Evolutionary conservation across 2,113 vertebrate genomes (phyloP).

Genomic region (Scatophagus argus): DNA sequence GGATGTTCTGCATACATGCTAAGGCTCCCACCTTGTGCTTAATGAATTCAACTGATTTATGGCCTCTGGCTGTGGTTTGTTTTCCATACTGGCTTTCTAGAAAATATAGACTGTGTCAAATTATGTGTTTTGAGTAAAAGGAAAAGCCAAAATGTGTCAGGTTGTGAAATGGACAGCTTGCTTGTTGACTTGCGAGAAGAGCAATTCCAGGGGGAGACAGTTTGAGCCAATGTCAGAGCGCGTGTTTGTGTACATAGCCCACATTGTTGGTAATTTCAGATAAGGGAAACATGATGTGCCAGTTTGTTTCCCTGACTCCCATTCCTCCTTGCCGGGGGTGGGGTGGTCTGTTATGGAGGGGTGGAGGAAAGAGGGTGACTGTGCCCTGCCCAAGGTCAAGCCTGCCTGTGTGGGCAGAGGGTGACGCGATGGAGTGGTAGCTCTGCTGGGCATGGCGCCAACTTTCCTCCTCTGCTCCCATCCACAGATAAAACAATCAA

Average conservation of each 20-base stretch:
- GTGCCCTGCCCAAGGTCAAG: constrained; percentile 70
- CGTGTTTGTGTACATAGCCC: constrained; percentile 50
- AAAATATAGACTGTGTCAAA: neutral
- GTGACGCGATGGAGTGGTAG: constrained; percentile 50
- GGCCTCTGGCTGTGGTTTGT: neutral
- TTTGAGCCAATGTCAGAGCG: neutral
- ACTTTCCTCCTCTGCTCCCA: constrained; percentile 55
- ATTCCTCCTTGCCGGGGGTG: constrained; percentile 44
- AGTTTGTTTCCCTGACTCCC: constrained; percentile 57
- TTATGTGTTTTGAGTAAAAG: neutral
- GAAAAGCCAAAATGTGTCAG: neutral
- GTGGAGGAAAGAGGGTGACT: constrained; percentile 2
- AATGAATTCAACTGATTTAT: constrained; percentile 7
- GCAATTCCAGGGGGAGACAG: constrained; percentile 13
- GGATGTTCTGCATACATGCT: neutral
- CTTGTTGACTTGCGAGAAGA: constrained; percentile 15
- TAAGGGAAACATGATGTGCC: constrained; percentile 72
- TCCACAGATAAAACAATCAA: constrained; percentile 59
- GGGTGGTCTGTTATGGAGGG: constrained; percentile 17
- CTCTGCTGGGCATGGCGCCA: constrained; percentile 59
- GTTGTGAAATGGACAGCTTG: constrained; percentile 8
- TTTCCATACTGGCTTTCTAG: neutral
- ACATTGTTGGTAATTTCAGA: constrained; percentile 54
- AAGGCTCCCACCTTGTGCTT: neutral
- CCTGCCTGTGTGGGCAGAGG: constrained; percentile 65